Evolutionary conservation across 2,888 invertebrate genomes (phyloP), one percentile per base, ranked within the genome.

Genomic region (Lasioglossum leucozonium): DNA sequence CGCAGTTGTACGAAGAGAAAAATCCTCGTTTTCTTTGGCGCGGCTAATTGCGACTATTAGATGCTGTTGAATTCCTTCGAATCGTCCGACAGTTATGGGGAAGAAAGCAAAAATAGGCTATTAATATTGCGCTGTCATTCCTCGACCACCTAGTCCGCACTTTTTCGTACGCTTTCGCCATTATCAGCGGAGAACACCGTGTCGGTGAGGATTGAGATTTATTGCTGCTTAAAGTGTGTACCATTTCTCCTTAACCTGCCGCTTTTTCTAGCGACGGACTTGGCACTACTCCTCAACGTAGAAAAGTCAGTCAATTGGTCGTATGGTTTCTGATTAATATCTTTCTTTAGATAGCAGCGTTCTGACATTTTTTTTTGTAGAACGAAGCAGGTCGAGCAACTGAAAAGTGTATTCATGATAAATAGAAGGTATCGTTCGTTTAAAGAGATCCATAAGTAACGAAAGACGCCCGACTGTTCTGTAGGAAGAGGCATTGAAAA

Each of bases 81-180:
- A 71, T 34, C 16, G 40, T 26, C 22, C 16, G 72, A 73, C 72
- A 75, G 55, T 58, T 34, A 37, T 18, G 58, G 77, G 22, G 30
- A 58, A 51, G 78, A 62, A 58, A 72, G 55, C 67, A 67, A 58
- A 55, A 77, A 80, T 83, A 40, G n/a, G 6, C 34, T 11, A 58
- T 30, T 47, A 40, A 82, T 72, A 55, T 16, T 42, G 78, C 76
- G 22, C n/a, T 47, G 74, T 83, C 84, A 72, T 77, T 74, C 72
- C 18, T 22, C 72, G 83, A 71, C 79, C 85, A 73, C 79, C 76
- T 83, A 72, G 72, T 74, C 65, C n/a, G 72, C 11, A 67, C 67
- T 79, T 79, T 65, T 75, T 78, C 34, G 26, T 4, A 8, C 72
- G 74, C 62, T 34, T 55, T 72, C 76, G 72, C 51, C 30, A 42